Evolutionary conservation across 1,140 invertebrate genomes (phyloP), one percentile per base, ranked within the genome.

Genomic region (Whitmania pigra): DNA sequence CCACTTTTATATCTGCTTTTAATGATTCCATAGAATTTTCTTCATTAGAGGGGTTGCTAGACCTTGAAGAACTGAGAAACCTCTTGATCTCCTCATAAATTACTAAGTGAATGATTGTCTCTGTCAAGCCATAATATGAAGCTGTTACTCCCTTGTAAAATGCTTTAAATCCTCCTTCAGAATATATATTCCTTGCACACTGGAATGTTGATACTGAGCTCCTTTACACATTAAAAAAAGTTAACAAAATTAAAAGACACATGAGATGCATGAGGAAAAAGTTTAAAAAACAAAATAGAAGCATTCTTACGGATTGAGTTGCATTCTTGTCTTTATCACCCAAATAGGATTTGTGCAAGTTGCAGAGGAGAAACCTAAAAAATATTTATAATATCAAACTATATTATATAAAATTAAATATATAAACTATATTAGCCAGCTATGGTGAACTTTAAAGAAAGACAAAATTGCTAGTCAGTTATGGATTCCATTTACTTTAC

Each of bases 71-170:
- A 25, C 11, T 25, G 15, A 63, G 22, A 22, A 63, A 25, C 57
- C 75, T 77, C 72, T 83, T 83, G 18, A 82, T 71, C 13, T 90
- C 89, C 85, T 99, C 97, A 82, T 99, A 99, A 77, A 99, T 90
- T 54, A 99, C 94, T 85, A 99, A 99, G 83, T 99, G 94, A 69
- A 99, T 89, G 72, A 98, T 93, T 0, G 97, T 99, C 84, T 99
- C 97, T 36, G 92, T 93, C 77, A 99, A 95, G 68, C 97, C 97
- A 84, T 94, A 89, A 83, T 99, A 99, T 3, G 95, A 98, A 0
- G 96, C 97, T 4, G 93, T 93, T 76, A 99, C 94, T 53, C 96
- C 96, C 83, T 97, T 95, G 84, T 98, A 98, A 82, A 97, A 97
- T 54, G 92, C 94, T 70, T 85, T 80, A 67, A 96, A 83, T 73